Evolutionary conservation across 1,140 invertebrate species (phyloP).

Genomic region (Chrysoperla carnea): DNA sequence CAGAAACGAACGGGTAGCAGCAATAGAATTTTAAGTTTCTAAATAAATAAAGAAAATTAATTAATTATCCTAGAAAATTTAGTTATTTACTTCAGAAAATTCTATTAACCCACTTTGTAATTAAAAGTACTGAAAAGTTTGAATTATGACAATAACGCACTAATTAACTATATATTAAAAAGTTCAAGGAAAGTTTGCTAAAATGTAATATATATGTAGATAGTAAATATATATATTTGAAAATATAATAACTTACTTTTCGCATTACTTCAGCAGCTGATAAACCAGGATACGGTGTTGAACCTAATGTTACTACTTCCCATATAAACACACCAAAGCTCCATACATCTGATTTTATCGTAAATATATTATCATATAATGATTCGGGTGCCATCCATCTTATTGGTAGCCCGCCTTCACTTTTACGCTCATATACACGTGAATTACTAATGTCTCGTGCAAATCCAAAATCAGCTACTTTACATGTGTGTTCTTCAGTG

Average conservation of each 20-base stretch:
- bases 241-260: slow-evolving; percentile 27
- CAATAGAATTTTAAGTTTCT: no score
- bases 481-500: slow-evolving; percentile 71
- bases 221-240: no score
- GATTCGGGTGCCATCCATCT: slow-evolving; percentile 93
- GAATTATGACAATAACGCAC: no score
- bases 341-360: slow-evolving; percentile 84
- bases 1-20: no score
- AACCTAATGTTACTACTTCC: slow-evolving; percentile 85
- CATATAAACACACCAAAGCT: slow-evolving; percentile 83
- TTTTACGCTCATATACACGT: slow-evolving; percentile 82
- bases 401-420: slow-evolving; percentile 56
- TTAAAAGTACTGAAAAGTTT: no score
- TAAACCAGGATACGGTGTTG: slow-evolving; percentile 76
- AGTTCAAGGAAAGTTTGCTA: no score
- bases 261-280: slow-evolving; percentile 69
- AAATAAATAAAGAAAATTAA: no score
- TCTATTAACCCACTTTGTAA: no score
- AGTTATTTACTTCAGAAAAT: no score
- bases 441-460: slow-evolving; percentile 61
- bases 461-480: slow-evolving; percentile 90
- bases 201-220: no score
- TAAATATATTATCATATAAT: slow-evolving; percentile 80
- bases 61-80: no score
- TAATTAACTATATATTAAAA: no score